phyloP scores from a whole-genome alignment of 2,113 vertebrate genomes.

The Ceratotherium simum region DNA sequence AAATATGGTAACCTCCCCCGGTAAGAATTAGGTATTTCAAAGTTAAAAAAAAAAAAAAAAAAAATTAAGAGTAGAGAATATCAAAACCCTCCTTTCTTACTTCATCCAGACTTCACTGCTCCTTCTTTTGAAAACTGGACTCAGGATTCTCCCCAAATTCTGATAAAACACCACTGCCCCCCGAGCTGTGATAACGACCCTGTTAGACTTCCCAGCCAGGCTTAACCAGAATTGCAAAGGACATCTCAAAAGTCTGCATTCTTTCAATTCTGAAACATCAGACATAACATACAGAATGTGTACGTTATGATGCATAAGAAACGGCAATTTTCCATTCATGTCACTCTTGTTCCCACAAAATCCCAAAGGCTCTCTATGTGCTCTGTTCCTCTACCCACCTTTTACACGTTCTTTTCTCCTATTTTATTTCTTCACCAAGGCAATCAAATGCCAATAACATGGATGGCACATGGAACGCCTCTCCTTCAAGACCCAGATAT shows the following conservation, averaged over 20 bases:
- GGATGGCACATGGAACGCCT: background rate
- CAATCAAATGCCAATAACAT: background rate
- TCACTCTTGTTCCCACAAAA: background rate
- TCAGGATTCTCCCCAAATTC: background rate
- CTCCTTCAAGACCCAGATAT: background rate
- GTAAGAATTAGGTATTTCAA: background rate
- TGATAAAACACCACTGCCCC: background rate
- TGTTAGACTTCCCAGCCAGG: background rate
- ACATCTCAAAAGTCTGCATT: background rate
- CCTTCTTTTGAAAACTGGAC: background rate
- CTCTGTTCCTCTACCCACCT: background rate
- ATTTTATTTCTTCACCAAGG: conserved; percentile 17
- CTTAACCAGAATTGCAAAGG: background rate
- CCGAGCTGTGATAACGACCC: background rate
- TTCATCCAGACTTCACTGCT: background rate
- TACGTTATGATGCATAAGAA: background rate
- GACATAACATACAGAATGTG: background rate
- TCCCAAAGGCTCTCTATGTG: background rate
- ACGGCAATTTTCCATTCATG: background rate
- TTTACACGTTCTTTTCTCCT: background rate
- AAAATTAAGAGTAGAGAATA: background rate
- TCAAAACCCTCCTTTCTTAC: background rate
- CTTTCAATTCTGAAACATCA: conserved; percentile 2
- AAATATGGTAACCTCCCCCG: background rate
- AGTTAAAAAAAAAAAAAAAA: background rate